Base-by-base conservation (phyloP, 2,797 vertebrate genomes). In the Silurus lanzhouensis region DNA sequence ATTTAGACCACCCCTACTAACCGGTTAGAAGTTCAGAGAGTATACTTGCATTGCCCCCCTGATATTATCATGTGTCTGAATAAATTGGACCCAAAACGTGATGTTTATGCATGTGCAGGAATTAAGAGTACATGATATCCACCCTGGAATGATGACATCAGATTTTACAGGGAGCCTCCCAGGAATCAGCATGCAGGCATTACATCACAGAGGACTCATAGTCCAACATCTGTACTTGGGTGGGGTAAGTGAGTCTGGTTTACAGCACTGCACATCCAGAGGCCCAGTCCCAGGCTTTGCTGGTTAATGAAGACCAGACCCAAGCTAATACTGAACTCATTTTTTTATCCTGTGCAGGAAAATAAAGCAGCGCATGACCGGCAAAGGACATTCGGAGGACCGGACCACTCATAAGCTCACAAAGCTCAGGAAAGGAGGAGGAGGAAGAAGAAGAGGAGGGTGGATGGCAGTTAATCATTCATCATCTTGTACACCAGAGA, bases 241-340 rank as follows among this genome's bases (percentile, higher is more conserved):
- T 91, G 94, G 93, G 94, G 94, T 93, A 10, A 90, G 90, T 90
- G 91, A 90, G 90, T 88, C 85, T 88, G 90, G 89, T 66, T 83
- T 46, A 48, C 79, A 58, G 58, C 79, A 46, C 85, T 17, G 74
- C 78, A 93, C 92, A 91, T 90, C 92, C 90, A 90, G 92, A 88
- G 91, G 90, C 94, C 93, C 91, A 90, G 92, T 90, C 91, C 89
- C 90, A 94, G 93, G 93, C 91, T 94, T 91, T 92, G 88, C 90
- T 88, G 82, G 89, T 90, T 95, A 96, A 96, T 95, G 94, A 95
- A 90, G 91, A 94, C 92, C 95, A 96, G 95, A 94, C 92, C 90
- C 83, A 82, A 72, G 86, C 82, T 89, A 27, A 63, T 77, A 82
- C 92, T 94, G 91, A 92, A 93, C 91, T 94, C 92, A 90, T 76